A percentile compares a stretch with the other conserved stretches of the same genome.
phyloP scores from a whole-genome alignment of 2,113 vertebrate species.

The Zapus hudsonius region DNA sequence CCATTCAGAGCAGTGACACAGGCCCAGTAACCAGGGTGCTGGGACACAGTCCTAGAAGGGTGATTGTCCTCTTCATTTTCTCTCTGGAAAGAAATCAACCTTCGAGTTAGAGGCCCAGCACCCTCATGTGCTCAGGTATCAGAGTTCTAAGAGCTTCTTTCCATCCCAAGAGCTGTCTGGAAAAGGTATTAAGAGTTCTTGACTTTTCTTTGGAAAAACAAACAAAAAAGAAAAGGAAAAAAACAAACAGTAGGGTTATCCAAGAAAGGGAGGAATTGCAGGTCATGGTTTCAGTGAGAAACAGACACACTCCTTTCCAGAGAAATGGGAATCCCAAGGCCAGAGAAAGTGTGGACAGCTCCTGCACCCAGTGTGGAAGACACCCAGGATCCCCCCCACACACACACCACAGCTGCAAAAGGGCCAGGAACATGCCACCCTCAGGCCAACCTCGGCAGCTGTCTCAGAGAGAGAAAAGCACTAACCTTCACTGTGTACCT shows the following conservation, averaged over 20 bases:
- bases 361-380: neutral
- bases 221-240: neutral
- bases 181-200: constrained; percentile 5
- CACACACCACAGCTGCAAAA: neutral
- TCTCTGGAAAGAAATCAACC: neutral
- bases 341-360: neutral
- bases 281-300: neutral
- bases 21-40: neutral
- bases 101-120: neutral
- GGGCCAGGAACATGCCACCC: neutral
- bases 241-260: neutral
- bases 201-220: neutral
- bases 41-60: neutral
- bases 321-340: neutral
- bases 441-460: neutral
- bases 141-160: constrained; percentile 5
- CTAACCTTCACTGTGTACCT: neutral
- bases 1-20: neutral
- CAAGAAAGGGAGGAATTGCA: neutral
- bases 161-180: neutral
- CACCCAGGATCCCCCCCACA: neutral
- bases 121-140: neutral
- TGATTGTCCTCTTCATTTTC: neutral
- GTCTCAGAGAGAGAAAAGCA: neutral
- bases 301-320: neutral